Percentiles rank a stretch among this genome's conserved stretches.
phyloP scores from a whole-genome alignment of 2,113 vertebrate species.

The Aythya baeri region DNA sequence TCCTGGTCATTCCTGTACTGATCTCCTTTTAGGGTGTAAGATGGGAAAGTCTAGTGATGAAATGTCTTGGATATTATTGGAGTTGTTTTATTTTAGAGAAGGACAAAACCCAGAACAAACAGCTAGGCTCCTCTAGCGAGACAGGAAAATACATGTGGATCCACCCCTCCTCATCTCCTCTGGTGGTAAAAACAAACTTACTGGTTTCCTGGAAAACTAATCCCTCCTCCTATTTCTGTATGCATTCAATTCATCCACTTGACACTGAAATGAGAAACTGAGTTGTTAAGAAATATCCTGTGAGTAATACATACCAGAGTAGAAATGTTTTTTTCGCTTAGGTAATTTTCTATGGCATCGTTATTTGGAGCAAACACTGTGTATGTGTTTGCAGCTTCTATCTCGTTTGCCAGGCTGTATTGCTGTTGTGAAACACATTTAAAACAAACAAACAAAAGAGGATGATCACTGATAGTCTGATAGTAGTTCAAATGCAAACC shows the following conservation, averaged over 20 bases:
- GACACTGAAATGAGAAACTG: neutral
- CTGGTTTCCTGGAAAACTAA: neutral
- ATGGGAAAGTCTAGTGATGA: neutral
- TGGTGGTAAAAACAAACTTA: neutral
- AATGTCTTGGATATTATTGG: neutral
- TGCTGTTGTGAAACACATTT: slow-evolving; percentile 74
- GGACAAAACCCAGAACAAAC: neutral
- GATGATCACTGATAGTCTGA: neutral
- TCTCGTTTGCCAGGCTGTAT: slow-evolving; percentile 79
- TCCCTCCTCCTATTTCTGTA: neutral
- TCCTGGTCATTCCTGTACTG: neutral
- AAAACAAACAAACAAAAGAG: neutral
- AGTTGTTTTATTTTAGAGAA: neutral
- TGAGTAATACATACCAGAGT: slow-evolving; percentile 79
- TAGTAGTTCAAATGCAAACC: neutral
- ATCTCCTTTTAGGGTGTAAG: neutral
- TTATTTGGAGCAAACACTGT: slow-evolving; percentile 90
- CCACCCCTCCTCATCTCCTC: neutral
- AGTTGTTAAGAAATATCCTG: neutral
- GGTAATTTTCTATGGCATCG: slow-evolving; percentile 80
- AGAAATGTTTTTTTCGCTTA: slow-evolving; percentile 72
- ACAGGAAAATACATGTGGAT: neutral
- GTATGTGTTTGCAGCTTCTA: slow-evolving; percentile 81
- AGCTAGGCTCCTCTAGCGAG: neutral
- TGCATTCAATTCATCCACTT: neutral